Conservation (phyloP, 1,140 invertebrate species). For the Drosophila insularis region DNA sequence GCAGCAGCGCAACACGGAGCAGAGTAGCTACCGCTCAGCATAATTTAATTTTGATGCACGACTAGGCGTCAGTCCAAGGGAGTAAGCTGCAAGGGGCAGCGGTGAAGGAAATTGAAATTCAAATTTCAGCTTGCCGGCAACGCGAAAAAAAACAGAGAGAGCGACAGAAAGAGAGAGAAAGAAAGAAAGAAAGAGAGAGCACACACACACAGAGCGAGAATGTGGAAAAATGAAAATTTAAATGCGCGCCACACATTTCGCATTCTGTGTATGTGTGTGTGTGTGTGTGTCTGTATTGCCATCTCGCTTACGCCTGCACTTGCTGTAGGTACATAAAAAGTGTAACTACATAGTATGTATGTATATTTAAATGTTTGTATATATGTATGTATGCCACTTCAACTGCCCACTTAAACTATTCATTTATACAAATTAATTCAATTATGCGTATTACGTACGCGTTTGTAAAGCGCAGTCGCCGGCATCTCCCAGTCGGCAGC, state of each 20-base stretch:
- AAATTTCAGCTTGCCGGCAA: slow-evolving; percentile 64
- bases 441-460: slow-evolving; percentile 81
- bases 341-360: background rate
- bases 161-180: too few relatives aligned
- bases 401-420: slow-evolving; percentile 78
- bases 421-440: slow-evolving; percentile 81
- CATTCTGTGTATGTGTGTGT: slow-evolving; percentile 11
- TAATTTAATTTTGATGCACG: slow-evolving; percentile 78
- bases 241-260: slow-evolving; percentile 60
- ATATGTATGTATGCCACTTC: slow-evolving; percentile 3
- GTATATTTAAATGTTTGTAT: background rate
- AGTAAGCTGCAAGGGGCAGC: slow-evolving; percentile 2
- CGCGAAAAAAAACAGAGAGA: slow-evolving; percentile 24
- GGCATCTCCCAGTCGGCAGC: slow-evolving; percentile 48
- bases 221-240: slow-evolving; percentile 75
- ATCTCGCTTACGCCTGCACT: slow-evolving; percentile 56
- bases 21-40: slow-evolving; percentile 59
- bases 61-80: slow-evolving; percentile 25
- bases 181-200: background rate
- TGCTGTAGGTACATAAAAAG: background rate
- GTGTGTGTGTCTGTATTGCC: slow-evolving; percentile 12
- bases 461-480: slow-evolving; percentile 76
- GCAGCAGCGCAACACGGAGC: slow-evolving; percentile 22
- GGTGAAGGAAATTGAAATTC: slow-evolving; percentile 72
- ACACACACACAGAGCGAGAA: background rate